These are phyloP conservation scores for Palythoa heliodiscus DNA, from an alignment of 92 coral and sea anemone genomes.

Conservation along the genomic window DNA sequence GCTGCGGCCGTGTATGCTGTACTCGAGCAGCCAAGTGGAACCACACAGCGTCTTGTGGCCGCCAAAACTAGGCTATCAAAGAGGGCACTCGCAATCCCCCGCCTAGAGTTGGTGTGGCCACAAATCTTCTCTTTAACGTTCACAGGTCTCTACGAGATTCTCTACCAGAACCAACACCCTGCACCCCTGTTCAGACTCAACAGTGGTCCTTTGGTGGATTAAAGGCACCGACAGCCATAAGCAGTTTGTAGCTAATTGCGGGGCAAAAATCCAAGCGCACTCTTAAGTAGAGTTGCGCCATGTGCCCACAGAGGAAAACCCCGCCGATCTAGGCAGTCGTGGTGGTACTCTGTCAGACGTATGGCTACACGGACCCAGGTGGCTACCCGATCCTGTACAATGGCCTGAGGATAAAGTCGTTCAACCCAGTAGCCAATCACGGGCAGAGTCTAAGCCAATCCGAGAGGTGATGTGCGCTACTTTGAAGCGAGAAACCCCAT, in stretches of 20 bases:
- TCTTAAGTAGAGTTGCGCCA: slow-evolving; percentile 6
- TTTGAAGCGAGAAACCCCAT: slow-evolving; percentile 14
- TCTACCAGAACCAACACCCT: slow-evolving; percentile 2
- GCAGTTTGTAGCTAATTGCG: slow-evolving; percentile 4
- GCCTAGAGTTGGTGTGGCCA: slow-evolving; percentile 44
- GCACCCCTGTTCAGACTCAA: background rate
- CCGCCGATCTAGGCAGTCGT: slow-evolving; percentile 5
- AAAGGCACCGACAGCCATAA: slow-evolving; percentile 8
- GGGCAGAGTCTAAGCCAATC: slow-evolving; percentile 13
- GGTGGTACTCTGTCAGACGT: slow-evolving; percentile 4
- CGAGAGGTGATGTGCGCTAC: slow-evolving; percentile 1
- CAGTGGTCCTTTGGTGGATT: background rate
- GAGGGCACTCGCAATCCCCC: slow-evolving; percentile 28
- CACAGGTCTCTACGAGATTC: slow-evolving; percentile 7
- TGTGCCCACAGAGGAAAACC: background rate
- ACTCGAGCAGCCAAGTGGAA: slow-evolving; percentile 26
- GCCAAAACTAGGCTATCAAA: slow-evolving; percentile 20
- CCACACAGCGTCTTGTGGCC: background rate
- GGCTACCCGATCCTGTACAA: slow-evolving; percentile 6
- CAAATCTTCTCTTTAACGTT: slow-evolving; percentile 20
- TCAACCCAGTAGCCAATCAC: slow-evolving; percentile 5
- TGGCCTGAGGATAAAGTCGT: background rate
- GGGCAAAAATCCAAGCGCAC: slow-evolving; percentile 10
- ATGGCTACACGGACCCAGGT: background rate
- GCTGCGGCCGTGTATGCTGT: slow-evolving; percentile 40